Conservation (phyloP, 2,797 vertebrate genomes). For the Natrix natrix region DNA sequence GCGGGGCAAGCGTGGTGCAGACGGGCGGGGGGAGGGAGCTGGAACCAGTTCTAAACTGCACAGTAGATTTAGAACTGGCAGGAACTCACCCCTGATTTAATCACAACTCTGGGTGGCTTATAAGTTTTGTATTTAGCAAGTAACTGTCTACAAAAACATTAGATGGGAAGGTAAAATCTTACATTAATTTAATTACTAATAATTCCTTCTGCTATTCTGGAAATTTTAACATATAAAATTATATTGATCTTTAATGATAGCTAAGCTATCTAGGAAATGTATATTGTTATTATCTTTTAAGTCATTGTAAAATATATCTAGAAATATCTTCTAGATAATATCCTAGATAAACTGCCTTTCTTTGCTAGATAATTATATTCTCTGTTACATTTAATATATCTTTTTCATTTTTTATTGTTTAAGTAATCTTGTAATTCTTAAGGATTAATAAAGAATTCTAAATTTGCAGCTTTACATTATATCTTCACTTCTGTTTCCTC, state of each 20-base stretch:
- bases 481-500: not conserved
- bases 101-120: not conserved
- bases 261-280: not conserved
- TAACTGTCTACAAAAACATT: slow-evolving; percentile 18
- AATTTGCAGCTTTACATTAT: not conserved
- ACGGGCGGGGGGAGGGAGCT: no score
- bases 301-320: not conserved
- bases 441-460: not conserved
- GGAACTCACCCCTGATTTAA: not conserved
- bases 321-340: not conserved
- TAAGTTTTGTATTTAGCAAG: rapidly evolving
- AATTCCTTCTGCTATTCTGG: not conserved
- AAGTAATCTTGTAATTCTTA: not conserved
- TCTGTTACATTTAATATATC: not conserved
- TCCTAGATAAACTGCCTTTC: not conserved
- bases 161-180: slow-evolving; percentile 23
- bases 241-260: not conserved
- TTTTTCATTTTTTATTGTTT: not conserved
- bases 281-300: not conserved
- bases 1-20: no score
- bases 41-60: no score
- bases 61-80: no score
- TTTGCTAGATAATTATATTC: not conserved
- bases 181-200: not conserved
- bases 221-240: not conserved